Conservation (phyloP, 2,113 vertebrate species). For the Psilopsiagon aurifrons region DNA sequence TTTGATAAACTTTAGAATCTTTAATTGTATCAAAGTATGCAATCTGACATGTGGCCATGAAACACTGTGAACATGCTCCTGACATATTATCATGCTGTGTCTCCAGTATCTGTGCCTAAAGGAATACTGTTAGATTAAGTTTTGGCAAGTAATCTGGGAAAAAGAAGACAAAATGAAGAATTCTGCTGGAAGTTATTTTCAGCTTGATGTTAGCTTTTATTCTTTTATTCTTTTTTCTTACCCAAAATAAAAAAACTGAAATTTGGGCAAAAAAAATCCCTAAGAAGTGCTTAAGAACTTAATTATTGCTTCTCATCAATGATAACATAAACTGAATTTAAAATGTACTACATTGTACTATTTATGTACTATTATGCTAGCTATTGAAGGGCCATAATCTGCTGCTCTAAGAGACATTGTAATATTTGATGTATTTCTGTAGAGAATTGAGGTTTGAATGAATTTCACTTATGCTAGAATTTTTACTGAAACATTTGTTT, state of each 20-base stretch:
- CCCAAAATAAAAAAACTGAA: neutral
- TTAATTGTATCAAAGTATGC: neutral
- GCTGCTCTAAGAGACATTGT: neutral
- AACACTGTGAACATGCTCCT: neutral
- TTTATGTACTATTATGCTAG: neutral
- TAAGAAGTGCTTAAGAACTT: neutral
- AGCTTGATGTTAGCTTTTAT: neutral
- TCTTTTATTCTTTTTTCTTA: neutral
- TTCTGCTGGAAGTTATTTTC: neutral
- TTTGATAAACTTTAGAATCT: neutral
- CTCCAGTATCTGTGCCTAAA: neutral
- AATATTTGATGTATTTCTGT: neutral
- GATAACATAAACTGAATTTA: neutral
- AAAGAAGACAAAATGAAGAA: neutral
- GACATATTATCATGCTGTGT: accelerated
- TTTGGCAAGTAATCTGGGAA: neutral
- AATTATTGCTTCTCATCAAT: neutral
- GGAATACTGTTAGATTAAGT: neutral
- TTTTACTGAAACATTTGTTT: neutral
- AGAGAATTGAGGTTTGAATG: neutral
- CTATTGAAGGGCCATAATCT: neutral
- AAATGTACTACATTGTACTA: neutral
- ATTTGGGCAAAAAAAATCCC: neutral
- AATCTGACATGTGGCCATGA: neutral
- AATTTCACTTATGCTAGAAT: neutral